Conservation (phyloP, 2,888 invertebrate genomes). For the Frankliniella intonsa region DNA sequence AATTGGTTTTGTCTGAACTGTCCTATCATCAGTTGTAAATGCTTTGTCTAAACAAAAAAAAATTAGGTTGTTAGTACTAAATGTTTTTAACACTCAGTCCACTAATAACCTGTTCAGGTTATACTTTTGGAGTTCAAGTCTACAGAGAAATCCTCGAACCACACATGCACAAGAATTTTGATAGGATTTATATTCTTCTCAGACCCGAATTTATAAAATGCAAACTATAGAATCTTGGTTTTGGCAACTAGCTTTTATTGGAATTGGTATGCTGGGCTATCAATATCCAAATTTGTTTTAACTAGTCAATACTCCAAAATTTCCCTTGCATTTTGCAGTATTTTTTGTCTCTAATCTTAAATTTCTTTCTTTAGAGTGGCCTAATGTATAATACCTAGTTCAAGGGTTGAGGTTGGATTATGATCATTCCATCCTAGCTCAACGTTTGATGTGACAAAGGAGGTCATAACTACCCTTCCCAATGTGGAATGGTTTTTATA, state of each 20-base stretch:
- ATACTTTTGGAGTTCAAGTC: no score
- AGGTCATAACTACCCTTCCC: not conserved
- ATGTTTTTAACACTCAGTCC: no score
- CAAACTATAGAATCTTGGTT: no score
- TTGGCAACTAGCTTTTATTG: no score
- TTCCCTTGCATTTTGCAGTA: not conserved
- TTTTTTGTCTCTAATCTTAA: not conserved
- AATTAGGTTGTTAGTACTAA: not conserved
- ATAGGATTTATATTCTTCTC: no score
- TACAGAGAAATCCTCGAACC: no score
- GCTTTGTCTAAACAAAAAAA: not conserved
- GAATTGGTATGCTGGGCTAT: no score
- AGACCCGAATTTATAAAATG: no score
- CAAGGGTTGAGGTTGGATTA: not conserved
- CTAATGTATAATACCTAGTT: slow-evolving; percentile 13
- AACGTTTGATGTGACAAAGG: no score
- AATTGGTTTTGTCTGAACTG: not conserved
- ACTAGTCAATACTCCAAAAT: not conserved
- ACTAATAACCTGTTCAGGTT: no score
- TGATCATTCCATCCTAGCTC: no score
- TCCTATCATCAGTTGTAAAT: not conserved
- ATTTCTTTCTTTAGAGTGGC: not conserved
- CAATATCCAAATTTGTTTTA: not conserved
- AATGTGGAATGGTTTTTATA: not conserved
- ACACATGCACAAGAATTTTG: no score